These are phyloP conservation scores for Cyprichromis sp. DNA, from an alignment of 2,113 vertebrate genomes.

Conservation along the genomic window DNA sequence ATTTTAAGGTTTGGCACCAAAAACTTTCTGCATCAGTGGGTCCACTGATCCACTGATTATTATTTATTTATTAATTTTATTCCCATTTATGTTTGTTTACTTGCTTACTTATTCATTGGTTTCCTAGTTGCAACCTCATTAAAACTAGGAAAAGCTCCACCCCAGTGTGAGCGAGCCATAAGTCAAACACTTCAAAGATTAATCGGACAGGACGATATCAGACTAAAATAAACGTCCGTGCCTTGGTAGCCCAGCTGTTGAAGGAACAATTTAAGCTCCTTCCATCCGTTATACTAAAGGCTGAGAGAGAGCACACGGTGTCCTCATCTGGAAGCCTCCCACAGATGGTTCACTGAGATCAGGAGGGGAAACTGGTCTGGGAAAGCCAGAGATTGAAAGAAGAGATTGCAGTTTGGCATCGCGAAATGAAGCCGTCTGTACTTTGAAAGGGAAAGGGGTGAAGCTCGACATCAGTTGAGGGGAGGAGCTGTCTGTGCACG, in stretches of 20 bases:
- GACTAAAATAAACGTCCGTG: neutral
- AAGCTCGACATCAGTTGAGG: neutral
- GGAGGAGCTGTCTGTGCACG: rapidly evolving
- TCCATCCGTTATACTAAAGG: neutral
- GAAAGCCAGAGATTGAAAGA: neutral
- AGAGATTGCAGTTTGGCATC: neutral
- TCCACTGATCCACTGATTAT: neutral
- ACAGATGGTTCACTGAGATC: neutral
- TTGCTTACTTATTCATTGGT: neutral
- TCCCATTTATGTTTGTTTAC: neutral
- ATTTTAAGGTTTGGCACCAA: neutral
- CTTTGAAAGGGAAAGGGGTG: rapidly evolving
- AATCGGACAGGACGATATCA: neutral
- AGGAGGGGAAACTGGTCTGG: neutral
- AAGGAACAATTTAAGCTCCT: neutral
- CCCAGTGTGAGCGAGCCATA: neutral
- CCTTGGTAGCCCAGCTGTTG: neutral
- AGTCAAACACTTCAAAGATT: neutral
- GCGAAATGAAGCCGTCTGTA: neutral
- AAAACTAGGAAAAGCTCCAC: rapidly evolving
- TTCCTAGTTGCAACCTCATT: neutral
- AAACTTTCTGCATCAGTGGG: rapidly evolving
- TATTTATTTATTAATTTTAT: neutral
- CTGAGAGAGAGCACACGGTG: neutral
- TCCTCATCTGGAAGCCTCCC: neutral